These are phyloP conservation scores for Cepaea nemoralis DNA, from an alignment of 1,140 invertebrate genomes.

Conservation along the genomic window DNA sequence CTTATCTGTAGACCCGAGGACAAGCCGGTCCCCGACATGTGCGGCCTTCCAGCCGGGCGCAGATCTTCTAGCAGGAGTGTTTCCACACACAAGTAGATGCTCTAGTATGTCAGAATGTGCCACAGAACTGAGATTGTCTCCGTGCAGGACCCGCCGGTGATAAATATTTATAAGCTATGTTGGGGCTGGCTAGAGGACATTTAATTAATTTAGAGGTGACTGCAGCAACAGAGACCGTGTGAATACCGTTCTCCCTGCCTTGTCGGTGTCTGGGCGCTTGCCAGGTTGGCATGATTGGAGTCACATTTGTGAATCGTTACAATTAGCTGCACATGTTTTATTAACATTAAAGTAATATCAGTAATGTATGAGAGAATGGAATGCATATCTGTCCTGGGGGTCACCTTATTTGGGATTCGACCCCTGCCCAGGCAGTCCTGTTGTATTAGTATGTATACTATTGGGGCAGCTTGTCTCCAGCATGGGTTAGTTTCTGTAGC, in stretches of 20 bases:
- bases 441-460: too few relatives aligned
- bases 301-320: background rate
- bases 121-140: background rate
- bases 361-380: background rate
- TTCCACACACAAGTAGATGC: background rate
- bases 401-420: too few relatives aligned
- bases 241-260: too few relatives aligned
- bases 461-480: too few relatives aligned
- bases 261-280: too few relatives aligned
- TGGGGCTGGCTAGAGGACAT: slow-evolving; percentile 19
- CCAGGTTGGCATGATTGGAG: background rate
- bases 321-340: background rate
- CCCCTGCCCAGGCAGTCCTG: too few relatives aligned
- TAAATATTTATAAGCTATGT: slow-evolving; percentile 28
- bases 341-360: background rate
- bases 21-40: background rate
- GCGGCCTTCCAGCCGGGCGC: background rate
- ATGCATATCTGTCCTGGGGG: background rate
- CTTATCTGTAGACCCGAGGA: background rate
- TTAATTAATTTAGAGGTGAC: slow-evolving; percentile 12
- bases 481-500: too few relatives aligned
- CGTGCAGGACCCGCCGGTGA: background rate
- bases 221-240: background rate
- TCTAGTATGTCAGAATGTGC: background rate
- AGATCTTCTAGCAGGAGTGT: background rate